Conservation (phyloP, 2,888 invertebrate genomes). For the Colostygia pectinataria region DNA sequence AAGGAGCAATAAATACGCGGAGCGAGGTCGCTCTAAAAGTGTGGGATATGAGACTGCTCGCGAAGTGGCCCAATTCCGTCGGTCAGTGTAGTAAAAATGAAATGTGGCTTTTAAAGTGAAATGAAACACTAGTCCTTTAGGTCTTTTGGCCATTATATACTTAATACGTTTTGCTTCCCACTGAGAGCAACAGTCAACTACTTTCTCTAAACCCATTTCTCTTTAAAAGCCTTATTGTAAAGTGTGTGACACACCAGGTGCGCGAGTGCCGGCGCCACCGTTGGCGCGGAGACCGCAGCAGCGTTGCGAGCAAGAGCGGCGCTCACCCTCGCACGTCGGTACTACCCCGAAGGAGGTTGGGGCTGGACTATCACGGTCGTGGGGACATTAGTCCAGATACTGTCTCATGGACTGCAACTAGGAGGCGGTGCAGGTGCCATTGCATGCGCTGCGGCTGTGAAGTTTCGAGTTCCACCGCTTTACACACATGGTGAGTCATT, state of each 20-base stretch:
- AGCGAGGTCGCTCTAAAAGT: conserved; percentile 79
- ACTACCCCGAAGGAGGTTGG: conserved; percentile 95
- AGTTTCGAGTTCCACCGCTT: conserved; percentile 84
- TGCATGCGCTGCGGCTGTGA: conserved; percentile 84
- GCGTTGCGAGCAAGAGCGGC: conserved; percentile 84
- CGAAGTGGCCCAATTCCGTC: conserved; percentile 78
- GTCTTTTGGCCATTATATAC: neutral
- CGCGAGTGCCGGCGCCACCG: conserved; percentile 77
- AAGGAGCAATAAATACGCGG: conserved; percentile 55
- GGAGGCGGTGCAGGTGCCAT: conserved; percentile 86
- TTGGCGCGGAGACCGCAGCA: conserved; percentile 72
- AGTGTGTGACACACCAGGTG: conserved; percentile 67
- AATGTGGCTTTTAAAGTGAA: conserved; percentile 37
- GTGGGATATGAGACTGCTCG: conserved; percentile 76
- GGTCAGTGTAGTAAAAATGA: conserved; percentile 61
- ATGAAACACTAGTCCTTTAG: conserved; percentile 34
- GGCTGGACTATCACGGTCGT: conserved; percentile 91
- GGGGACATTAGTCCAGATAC: conserved; percentile 87
- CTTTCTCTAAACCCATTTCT: neutral
- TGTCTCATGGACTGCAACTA: conserved; percentile 89
- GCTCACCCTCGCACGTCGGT: conserved; percentile 87
- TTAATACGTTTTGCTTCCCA: neutral
- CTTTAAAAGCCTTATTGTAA: conserved; percentile 33
- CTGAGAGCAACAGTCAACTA: neutral
- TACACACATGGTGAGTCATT: conserved; percentile 84